Base-by-base conservation (phyloP, 2,888 invertebrate genomes). In the Nezara viridula region DNA sequence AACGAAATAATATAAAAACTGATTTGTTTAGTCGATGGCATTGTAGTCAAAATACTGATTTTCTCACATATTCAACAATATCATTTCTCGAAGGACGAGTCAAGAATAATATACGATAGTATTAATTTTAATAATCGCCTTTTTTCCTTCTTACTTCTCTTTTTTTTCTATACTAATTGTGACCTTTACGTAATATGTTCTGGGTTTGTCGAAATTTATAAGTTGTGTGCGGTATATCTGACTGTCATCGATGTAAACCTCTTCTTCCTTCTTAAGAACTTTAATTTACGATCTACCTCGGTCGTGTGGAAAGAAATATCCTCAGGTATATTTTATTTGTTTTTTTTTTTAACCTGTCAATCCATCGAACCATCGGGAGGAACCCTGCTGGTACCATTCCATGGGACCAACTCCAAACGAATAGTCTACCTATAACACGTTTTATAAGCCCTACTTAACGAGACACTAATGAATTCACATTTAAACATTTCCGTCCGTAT, bases 21-120 rank as follows among this genome's bases (percentile, higher is more conserved):
- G 81, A 44, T 44, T 40, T 44, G 24, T 81, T 44, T 44, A 81
- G 6, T 81, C n/a, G 81, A 44, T 81, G 81, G 81, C 44, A 81
- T 81, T 81, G 81, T 81, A 81, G 81, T 81, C 81, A 81, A 81
- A 44, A 81, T 44, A 81, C 77, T 77, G 77, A 77, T 81, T 81
- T 81, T 81, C 81, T 44, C 81, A 81, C 81, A 81, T 81, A 81
- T 81, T n/a, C 44, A 81, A 81, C 81, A 81, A 40, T n/a, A 81
- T 81, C 44, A 81, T 81, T 81, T 81, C 81, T 81, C 40, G 44
- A 81, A 44, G 81, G 40, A 44, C 40, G 24, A 24, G 40, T 1
- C 44, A 10, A 81, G 81, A 81, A 44, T 32, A 81, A 81, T 81
- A 81, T 81, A 81, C 16, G n/a, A 66, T 32, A 81, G n/a, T 81